A percentile compares a stretch with the other conserved stretches of the same genome.
These are phyloP conservation scores for Synanthedon formicaeformis DNA, from an alignment of 2,888 invertebrate genomes.

Conservation along the genomic window DNA sequence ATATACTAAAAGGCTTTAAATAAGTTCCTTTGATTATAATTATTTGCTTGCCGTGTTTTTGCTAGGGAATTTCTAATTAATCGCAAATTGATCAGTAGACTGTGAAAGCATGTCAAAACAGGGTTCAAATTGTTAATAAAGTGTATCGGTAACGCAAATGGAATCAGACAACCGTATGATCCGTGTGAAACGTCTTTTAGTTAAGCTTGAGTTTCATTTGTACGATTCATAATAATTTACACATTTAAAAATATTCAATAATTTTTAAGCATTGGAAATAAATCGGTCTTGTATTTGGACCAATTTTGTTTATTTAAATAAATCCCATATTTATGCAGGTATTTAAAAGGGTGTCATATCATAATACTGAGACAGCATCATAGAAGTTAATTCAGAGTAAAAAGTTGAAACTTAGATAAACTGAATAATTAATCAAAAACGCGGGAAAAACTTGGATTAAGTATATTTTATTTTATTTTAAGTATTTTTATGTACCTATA, in stretches of 20 bases:
- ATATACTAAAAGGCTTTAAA: background rate
- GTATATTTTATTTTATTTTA: no score
- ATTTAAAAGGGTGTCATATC: no score
- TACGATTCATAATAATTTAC: slow-evolving; percentile 2
- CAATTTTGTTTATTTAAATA: no score
- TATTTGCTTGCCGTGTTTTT: slow-evolving; percentile 1
- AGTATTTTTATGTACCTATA: no score
- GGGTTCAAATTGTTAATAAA: slow-evolving; percentile 28
- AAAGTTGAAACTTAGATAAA: no score
- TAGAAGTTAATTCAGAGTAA: no score
- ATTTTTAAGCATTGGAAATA: no score
- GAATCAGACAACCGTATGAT: slow-evolving; percentile 41
- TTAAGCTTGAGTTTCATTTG: slow-evolving; percentile 13
- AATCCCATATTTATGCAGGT: no score
- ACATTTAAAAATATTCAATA: background rate
- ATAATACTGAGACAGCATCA: no score
- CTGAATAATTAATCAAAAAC: no score
- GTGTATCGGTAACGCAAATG: slow-evolving; percentile 34
- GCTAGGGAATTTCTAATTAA: slow-evolving; percentile 17
- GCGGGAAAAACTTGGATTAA: no score
- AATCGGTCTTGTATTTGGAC: no score
- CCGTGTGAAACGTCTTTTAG: slow-evolving; percentile 11
- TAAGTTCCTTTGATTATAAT: slow-evolving; percentile 3
- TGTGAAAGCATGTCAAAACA: slow-evolving; percentile 44
- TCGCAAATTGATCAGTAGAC: slow-evolving; percentile 36